phyloP scores from a whole-genome alignment of 2,888 invertebrate genomes.

The Meganola albula region DNA sequence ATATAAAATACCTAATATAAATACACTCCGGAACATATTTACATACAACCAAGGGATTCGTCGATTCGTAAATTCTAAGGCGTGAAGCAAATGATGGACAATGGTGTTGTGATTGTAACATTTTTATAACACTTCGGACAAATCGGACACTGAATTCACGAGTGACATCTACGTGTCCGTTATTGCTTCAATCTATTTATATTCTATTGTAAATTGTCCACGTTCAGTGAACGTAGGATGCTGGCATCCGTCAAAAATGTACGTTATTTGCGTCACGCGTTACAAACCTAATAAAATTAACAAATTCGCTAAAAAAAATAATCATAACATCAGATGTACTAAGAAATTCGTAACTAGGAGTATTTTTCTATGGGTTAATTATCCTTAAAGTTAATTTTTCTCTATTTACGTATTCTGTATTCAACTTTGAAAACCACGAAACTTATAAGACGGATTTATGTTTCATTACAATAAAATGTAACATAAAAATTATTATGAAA shows the following conservation, averaged over 20 bases:
- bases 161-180: too few species aligned
- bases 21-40: constrained; percentile 68
- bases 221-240: too few species aligned
- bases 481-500: constrained; percentile 26
- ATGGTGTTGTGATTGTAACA: too few species aligned
- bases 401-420: constrained; percentile 73
- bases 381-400: constrained; percentile 58
- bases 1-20: constrained; percentile 42
- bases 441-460: constrained; percentile 68
- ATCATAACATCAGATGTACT: constrained; percentile 60
- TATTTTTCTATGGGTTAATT: constrained; percentile 67
- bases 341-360: constrained; percentile 62
- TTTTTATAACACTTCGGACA: too few species aligned
- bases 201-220: too few species aligned
- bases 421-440: constrained; percentile 59
- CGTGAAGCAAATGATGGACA: too few species aligned
- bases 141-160: constrained; percentile 37
- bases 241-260: too few species aligned
- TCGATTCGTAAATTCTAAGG: too few species aligned
- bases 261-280: too few species aligned
- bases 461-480: constrained; percentile 38
- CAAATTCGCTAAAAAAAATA: constrained; percentile 67
- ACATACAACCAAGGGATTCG: too few species aligned
- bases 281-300: constrained; percentile 50
- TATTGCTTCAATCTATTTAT: too few species aligned